These are phyloP conservation scores for Geodia barretti DNA, from an alignment of 37 sponge, comb jelly and placozoan species.

Conservation along the genomic window DNA sequence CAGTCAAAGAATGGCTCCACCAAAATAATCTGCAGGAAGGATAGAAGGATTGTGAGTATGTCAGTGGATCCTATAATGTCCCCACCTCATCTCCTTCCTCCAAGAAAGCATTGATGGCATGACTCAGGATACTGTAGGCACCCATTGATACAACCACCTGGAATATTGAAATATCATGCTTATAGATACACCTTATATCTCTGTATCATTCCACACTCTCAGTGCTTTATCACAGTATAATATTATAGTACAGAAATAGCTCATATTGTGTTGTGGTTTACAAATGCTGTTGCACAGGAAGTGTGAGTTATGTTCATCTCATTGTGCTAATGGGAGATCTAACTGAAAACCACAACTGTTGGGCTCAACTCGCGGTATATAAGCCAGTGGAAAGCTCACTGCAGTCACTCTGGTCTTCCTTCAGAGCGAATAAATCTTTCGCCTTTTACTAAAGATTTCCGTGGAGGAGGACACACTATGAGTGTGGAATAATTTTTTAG, in stretches of 20 bases:
- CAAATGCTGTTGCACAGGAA: too few relatives aligned
- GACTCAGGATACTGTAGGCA: conserved; percentile 81
- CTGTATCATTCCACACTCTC: not conserved
- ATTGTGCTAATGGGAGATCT: too few relatives aligned
- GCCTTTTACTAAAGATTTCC: conserved; percentile 96
- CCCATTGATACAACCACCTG: conserved; percentile 80
- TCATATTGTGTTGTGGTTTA: too few relatives aligned
- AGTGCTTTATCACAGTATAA: too few relatives aligned
- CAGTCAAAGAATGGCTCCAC: conserved; percentile 98
- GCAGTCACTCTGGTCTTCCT: conserved; percentile 72
- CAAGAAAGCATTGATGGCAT: conserved; percentile 70
- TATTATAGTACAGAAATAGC: too few relatives aligned
- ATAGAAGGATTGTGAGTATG: not conserved
- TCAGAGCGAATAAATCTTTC: conserved; percentile 94
- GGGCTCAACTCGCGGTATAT: not conserved
- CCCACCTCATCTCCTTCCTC: conserved; percentile 96
- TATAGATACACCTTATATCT: not conserved
- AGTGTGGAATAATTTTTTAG: conserved; percentile 34
- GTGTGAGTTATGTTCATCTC: too few relatives aligned
- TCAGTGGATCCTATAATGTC: not conserved
- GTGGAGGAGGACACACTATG: conserved; percentile 82
- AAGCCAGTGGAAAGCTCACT: not conserved
- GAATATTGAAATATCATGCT: not conserved
- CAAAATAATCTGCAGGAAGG: conserved; percentile 76
- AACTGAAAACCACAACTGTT: not conserved